These are phyloP conservation scores for Ctenicera cuprea DNA, from an alignment of 2,888 invertebrate genomes.

Conservation along the genomic window DNA sequence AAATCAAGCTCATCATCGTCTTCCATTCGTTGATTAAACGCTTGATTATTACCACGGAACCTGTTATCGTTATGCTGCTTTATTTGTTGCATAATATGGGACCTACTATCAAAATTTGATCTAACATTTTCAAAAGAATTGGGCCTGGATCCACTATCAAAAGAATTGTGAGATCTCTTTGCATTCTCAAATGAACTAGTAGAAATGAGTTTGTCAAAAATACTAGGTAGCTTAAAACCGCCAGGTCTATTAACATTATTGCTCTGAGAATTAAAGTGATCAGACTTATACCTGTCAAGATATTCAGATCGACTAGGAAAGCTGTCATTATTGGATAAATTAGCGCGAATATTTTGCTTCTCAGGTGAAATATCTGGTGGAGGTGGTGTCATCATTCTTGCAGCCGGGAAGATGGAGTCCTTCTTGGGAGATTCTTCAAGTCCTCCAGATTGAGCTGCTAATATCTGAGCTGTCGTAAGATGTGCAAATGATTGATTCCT, in stretches of 20 bases:
- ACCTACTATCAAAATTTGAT: constrained; percentile 15
- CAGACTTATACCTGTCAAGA: background rate
- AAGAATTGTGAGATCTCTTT: background rate
- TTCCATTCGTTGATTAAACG: background rate
- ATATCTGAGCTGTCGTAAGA: constrained; percentile 69
- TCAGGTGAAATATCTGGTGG: constrained; percentile 26
- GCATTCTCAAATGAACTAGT: background rate
- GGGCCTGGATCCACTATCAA: background rate
- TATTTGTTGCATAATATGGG: background rate
- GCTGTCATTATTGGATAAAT: constrained; percentile 1
- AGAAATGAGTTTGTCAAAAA: background rate
- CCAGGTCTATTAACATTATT: background rate
- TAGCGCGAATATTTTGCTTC: background rate
- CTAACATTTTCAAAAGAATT: constrained; percentile 16
- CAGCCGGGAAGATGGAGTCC: background rate
- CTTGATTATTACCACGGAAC: background rate
- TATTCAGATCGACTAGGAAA: constrained; percentile 13
- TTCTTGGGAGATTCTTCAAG: background rate
- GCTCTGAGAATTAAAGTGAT: background rate
- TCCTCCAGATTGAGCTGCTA: constrained; percentile 55
- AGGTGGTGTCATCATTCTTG: constrained; percentile 9
- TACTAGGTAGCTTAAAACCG: background rate
- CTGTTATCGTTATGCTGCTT: background rate
- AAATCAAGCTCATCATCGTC: constrained; percentile 10
- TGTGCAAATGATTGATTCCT: constrained; percentile 68